Evolutionary conservation across 1,140 invertebrate genomes (phyloP), one percentile per base, ranked within the genome.

Genomic region (Spodoptera litura): DNA sequence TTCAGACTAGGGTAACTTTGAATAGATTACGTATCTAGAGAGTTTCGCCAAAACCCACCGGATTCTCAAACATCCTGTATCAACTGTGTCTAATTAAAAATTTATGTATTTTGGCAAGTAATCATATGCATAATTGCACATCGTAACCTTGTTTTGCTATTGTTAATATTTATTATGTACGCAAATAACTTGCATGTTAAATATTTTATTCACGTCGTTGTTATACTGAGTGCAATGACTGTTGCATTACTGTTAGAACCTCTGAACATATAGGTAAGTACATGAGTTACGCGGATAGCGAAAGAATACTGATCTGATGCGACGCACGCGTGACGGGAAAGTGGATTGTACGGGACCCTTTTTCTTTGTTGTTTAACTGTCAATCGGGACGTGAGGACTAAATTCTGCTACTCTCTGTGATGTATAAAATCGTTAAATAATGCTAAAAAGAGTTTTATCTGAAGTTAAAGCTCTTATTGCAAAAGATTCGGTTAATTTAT

Each of bases 81-180:
- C 38, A 64, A 44, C 61, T 13, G 5, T 44, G 25, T 56, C 5
- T 10, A 25, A 59, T 73, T 73, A 73, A 25, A 61, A 20, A 51
- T 61, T 27, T 44, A 74, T 74, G 44, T 74, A 61, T 25, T 74
- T 74, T 59, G 71, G 3, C 11, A 56, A 74, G 59, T 73, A 73
- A 78, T 81, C 80, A 77, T 75, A 83, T 79, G 58, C 76, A 78
- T 71, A 81, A 74, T 61, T 77, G 78, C 58, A 81, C 53, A 79
- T 78, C 70, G 61, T 78, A 81, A 81, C 78, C 82, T 79, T 80
- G 78, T 72, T 77, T 49, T 78, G 80, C 68, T 72, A 77, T 77
- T 75, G 58, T 81, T 61, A 81, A 81, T 75, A 51, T 81, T 61
- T 75, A 75, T 66, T 78, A 61, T 76, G 51, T 44, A 73, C 27